phyloP scores from a whole-genome alignment of 2,888 invertebrate genomes.

The Sarcophaga carnaria region DNA sequence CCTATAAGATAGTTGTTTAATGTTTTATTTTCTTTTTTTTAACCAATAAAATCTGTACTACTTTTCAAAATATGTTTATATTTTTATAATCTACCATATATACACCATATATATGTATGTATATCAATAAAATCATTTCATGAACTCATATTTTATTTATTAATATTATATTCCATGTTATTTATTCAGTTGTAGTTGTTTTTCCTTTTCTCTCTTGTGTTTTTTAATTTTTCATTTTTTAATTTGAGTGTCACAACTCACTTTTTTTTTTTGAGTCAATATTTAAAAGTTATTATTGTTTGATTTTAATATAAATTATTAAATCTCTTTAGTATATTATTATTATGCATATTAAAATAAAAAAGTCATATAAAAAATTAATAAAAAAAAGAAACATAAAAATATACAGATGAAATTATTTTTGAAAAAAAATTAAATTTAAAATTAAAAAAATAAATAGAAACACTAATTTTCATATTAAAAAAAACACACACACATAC shows the following conservation, averaged over 20 bases:
- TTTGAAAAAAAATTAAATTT: background rate
- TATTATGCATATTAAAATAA: constrained; percentile 1
- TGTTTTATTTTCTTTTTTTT: too few species aligned
- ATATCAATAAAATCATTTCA: background rate
- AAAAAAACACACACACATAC: background rate
- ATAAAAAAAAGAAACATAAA: constrained; percentile 13
- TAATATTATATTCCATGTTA: too few species aligned
- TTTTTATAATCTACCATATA: too few species aligned
- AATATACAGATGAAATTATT: constrained; percentile 40
- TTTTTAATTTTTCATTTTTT: constrained; percentile 5
- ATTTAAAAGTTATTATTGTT: constrained; percentile 62
- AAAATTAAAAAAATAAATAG: background rate
- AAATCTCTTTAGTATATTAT: constrained; percentile 52
- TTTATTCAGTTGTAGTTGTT: background rate
- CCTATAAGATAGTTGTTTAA: too few species aligned
- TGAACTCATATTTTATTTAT: background rate
- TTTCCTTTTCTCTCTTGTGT: background rate
- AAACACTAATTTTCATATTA: background rate
- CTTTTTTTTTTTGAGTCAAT: constrained; percentile 54
- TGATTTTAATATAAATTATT: constrained; percentile 64
- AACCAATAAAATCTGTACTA: too few species aligned
- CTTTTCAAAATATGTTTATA: too few species aligned
- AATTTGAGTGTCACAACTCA: constrained; percentile 50
- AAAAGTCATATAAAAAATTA: background rate
- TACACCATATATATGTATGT: background rate